Conservation (phyloP, 2,888 invertebrate genomes). For the Anthoptus insignis region DNA sequence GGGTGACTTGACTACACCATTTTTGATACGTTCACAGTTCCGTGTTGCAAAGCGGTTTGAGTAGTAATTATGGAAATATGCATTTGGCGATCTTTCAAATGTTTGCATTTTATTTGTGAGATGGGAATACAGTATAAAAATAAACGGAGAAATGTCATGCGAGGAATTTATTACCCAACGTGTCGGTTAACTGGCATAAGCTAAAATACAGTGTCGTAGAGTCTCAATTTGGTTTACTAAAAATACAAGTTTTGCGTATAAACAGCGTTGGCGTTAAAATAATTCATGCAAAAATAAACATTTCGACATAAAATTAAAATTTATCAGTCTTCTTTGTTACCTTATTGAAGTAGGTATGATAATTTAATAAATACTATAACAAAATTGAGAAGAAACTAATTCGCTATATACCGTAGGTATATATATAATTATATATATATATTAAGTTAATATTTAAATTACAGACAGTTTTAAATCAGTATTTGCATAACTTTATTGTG, state of each 20-base stretch:
- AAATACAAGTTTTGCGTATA: not conserved
- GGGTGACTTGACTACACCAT: constrained; percentile 6
- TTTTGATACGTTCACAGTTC: too few species aligned
- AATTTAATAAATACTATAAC: too few species aligned
- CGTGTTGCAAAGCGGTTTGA: constrained; percentile 23
- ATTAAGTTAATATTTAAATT: too few species aligned
- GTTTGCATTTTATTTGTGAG: constrained; percentile 5
- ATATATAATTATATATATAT: too few species aligned
- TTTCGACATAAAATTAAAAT: constrained; percentile 27
- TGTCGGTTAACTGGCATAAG: not conserved
- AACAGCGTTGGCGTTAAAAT: not conserved
- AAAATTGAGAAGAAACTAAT: too few species aligned
- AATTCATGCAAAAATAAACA: not conserved
- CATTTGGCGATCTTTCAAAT: not conserved
- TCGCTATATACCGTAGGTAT: too few species aligned
- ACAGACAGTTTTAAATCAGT: too few species aligned
- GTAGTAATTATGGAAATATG: constrained; percentile 7
- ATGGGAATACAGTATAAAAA: constrained; percentile 1
- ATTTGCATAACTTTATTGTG: too few species aligned
- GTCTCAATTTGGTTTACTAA: constrained; percentile 1
- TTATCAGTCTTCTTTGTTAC: too few species aligned
- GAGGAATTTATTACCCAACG: constrained; percentile 6
- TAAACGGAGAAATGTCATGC: not conserved
- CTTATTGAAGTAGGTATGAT: too few species aligned
- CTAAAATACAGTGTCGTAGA: not conserved